phyloP scores from a whole-genome alignment of 2,888 invertebrate species.

The Papilio elwesi region DNA sequence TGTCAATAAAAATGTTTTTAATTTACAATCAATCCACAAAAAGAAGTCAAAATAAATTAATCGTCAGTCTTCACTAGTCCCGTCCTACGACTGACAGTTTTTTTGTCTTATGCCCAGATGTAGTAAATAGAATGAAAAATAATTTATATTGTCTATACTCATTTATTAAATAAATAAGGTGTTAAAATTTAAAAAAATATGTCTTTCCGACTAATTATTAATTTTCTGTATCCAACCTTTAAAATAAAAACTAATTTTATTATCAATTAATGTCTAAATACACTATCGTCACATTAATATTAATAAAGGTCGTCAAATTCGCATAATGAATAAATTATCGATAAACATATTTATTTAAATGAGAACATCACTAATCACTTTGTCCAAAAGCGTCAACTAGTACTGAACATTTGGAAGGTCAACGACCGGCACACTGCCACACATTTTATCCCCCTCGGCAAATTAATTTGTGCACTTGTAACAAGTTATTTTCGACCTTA shows the following conservation, averaged over 20 bases:
- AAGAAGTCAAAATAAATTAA: too few species aligned
- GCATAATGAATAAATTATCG: constrained; percentile 39
- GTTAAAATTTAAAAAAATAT: neutral
- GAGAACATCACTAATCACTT: constrained; percentile 58
- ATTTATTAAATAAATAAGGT: neutral
- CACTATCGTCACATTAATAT: constrained; percentile 5
- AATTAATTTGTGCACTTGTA: constrained; percentile 39
- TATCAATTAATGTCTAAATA: constrained; percentile 6
- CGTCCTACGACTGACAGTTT: too few species aligned
- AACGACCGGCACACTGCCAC: constrained; percentile 77
- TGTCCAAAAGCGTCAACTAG: constrained; percentile 65
- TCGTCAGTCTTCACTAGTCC: too few species aligned
- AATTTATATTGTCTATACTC: neutral
- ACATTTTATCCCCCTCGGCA: constrained; percentile 60
- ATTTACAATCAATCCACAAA: too few species aligned
- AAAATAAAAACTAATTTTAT: constrained; percentile 28
- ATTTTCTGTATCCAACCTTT: neutral
- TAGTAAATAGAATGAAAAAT: neutral
- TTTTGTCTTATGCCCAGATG: too few species aligned
- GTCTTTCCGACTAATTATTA: neutral
- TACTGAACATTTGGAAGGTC: constrained; percentile 71
- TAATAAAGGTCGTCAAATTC: neutral
- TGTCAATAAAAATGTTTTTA: too few species aligned
- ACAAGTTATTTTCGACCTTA: constrained; percentile 48
- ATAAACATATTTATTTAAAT: constrained; percentile 37